Percentiles rank a stretch among this genome's conserved stretches.
Evolutionary conservation across 2,113 vertebrate species (phyloP).

Genomic region (Dolichallabes microphthalmus): DNA sequence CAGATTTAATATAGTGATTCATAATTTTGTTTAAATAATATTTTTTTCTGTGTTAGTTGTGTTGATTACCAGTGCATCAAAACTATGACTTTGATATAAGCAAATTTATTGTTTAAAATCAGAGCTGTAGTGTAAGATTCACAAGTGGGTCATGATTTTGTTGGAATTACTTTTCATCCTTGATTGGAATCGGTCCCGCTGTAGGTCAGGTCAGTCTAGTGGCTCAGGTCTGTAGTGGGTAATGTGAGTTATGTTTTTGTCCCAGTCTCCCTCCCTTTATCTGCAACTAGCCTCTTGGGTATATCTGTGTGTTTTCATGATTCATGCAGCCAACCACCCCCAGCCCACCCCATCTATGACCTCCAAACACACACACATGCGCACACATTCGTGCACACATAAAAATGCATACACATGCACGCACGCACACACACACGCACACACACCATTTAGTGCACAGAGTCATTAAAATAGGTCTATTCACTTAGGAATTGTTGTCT

Average conservation of each 20-base stretch:
- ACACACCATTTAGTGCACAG: neutral
- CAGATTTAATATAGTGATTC: neutral
- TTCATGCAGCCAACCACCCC: neutral
- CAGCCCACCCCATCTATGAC: too few species aligned
- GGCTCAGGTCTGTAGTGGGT: constrained; percentile 36
- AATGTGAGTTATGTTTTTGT: constrained; percentile 34
- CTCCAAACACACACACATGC: neutral
- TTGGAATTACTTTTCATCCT: neutral
- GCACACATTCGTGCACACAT: neutral
- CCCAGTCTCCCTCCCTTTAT: constrained; percentile 17
- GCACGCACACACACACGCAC: neutral
- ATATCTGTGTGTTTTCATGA: neutral
- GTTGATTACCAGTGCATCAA: neutral
- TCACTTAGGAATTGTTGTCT: neutral
- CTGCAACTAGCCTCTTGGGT: constrained; percentile 17
- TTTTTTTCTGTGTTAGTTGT: neutral
- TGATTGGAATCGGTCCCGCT: neutral
- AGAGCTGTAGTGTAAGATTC: neutral
- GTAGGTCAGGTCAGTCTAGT: constrained; percentile 5
- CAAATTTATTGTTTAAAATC: neutral
- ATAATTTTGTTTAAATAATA: neutral
- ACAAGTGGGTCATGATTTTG: neutral
- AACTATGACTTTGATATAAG: neutral
- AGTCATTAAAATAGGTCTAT: neutral
- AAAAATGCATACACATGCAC: neutral